Conservation (phyloP, 2,113 vertebrate species). For the Lathamus discolor region DNA sequence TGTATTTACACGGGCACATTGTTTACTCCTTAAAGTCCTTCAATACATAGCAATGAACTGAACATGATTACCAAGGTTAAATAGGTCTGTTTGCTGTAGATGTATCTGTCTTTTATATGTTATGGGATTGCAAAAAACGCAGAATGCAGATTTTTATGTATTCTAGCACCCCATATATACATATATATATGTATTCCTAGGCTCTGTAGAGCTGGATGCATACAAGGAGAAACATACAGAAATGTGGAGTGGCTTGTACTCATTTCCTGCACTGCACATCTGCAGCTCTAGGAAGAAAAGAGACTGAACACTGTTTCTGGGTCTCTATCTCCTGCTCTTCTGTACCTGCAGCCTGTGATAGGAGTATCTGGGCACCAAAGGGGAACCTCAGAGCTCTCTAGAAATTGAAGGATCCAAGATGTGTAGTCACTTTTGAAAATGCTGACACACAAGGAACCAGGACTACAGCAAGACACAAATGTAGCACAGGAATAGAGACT, state of each 20-base stretch:
- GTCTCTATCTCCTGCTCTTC: not conserved
- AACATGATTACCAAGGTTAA: not conserved
- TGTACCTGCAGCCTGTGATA: not conserved
- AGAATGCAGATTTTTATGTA: not conserved
- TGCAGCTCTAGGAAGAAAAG: not conserved
- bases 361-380: not conserved
- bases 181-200: not conserved
- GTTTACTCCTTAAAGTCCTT: not conserved
- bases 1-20: rapidly evolving
- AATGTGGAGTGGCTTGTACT: not conserved
- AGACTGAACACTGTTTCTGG: not conserved
- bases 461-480: not conserved
- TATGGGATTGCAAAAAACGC: not conserved
- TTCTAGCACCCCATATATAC: not conserved
- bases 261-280: not conserved
- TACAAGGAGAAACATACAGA: not conserved
- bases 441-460: not conserved
- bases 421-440: not conserved
- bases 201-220: not conserved
- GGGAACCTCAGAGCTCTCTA: not conserved
- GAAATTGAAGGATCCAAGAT: not conserved
- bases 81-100: not conserved
- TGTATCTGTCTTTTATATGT: not conserved
- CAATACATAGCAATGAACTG: not conserved
- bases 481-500: not conserved